Percentiles rank a stretch among this genome's conserved stretches.
Evolutionary conservation across 1,140 invertebrate species (phyloP).

Genomic region (Rhopalosiphum padi): DNA sequence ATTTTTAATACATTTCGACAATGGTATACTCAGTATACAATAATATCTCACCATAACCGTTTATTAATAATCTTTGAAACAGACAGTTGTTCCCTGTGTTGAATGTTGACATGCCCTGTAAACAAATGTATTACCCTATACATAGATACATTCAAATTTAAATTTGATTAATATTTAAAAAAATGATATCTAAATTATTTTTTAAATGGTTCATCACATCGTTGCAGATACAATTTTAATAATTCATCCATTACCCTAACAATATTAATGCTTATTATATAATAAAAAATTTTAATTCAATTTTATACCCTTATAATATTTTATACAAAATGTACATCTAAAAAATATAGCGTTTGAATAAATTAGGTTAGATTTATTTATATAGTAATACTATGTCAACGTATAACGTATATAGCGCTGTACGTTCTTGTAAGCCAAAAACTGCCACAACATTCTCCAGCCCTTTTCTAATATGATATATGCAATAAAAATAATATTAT

Average conservation of each 20-base stretch:
- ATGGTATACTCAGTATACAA: not conserved
- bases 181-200: not conserved
- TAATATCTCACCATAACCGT: not conserved
- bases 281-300: not conserved
- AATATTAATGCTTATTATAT: not conserved
- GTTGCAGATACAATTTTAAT: not conserved
- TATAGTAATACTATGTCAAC: not conserved
- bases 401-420: not conserved
- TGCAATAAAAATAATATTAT: constrained; percentile 13
- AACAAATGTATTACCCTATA: not conserved
- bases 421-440: not conserved
- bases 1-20: not conserved
- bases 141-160: not conserved
- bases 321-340: not conserved
- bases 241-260: not conserved
- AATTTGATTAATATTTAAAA: not conserved
- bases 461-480: not conserved
- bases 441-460: not conserved
- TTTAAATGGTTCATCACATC: not conserved
- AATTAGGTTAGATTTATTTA: constrained; percentile 8
- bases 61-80: not conserved
- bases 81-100: not conserved
- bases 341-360: not conserved
- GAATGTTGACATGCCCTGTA: not conserved
- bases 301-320: not conserved